phyloP scores from a whole-genome alignment of 2,888 invertebrate genomes.

The Drosophila peninsularis region DNA sequence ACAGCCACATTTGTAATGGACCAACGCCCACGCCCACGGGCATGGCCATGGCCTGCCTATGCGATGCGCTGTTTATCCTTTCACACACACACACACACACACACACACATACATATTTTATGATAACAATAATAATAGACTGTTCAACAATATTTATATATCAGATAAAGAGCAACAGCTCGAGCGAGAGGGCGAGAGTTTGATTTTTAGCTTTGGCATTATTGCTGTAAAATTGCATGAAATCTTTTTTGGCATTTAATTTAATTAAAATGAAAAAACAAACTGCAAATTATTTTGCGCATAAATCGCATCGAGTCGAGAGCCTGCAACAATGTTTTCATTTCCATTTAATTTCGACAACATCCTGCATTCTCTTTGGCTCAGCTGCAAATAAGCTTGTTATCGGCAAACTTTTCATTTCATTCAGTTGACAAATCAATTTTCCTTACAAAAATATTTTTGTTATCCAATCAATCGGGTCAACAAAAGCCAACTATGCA shows the following conservation, averaged over 20 bases:
- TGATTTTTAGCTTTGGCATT: conserved; percentile 20
- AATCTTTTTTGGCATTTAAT: conserved; percentile 23
- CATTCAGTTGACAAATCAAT: conserved; percentile 13
- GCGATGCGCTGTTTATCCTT: conserved; percentile 16
- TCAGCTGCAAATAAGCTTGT: conserved; percentile 16
- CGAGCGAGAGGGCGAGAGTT: not conserved
- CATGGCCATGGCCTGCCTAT: not conserved
- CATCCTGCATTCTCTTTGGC: conserved; percentile 10
- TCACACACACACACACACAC: conserved; percentile 6
- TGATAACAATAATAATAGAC: conserved; percentile 28
- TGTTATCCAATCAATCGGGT: conserved; percentile 11
- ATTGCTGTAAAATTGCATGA: conserved; percentile 7
- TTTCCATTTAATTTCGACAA: conserved; percentile 17
- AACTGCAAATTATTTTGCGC: conserved; percentile 8
- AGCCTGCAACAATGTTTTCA: not conserved
- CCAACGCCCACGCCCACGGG: conserved; percentile 15
- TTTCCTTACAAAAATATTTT: conserved; percentile 1
- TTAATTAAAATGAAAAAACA: conserved; percentile 19
- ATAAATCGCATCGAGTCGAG: not conserved
- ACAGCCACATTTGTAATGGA: conserved; percentile 35
- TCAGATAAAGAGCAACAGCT: not conserved
- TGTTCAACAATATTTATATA: conserved; percentile 18
- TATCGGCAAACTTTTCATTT: conserved; percentile 6
- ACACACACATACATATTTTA: not conserved
- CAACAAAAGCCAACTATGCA: conserved; percentile 1